A percentile compares a stretch with the other conserved stretches of the same genome.
phyloP scores from a whole-genome alignment of 2,113 vertebrate species.

The Dunckerocampus dactyliophorus region DNA sequence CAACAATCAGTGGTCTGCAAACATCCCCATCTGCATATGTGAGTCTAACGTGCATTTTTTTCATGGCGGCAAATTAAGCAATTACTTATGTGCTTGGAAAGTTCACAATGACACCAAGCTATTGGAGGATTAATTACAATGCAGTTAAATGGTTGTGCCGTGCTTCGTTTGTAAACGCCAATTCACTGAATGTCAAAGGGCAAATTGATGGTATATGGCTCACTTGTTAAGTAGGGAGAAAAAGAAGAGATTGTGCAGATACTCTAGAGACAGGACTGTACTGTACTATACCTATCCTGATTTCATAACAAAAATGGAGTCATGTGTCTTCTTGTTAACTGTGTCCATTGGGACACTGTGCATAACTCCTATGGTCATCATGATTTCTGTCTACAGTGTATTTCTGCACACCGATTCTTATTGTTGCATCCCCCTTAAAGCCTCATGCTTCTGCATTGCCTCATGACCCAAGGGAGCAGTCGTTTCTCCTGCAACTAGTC shows the following conservation, averaged over 20 bases:
- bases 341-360: slow-evolving; percentile 19
- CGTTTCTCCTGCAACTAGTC: slow-evolving; percentile 49
- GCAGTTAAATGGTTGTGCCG: slow-evolving; percentile 35
- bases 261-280: slow-evolving; percentile 3
- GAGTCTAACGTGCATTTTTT: slow-evolving; percentile 61
- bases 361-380: slow-evolving; percentile 16
- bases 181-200: slow-evolving; percentile 19
- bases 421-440: slow-evolving; percentile 1
- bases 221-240: slow-evolving; percentile 7
- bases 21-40: slow-evolving; percentile 99
- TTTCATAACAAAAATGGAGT: slow-evolving; percentile 28
- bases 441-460: slow-evolving; percentile 42
- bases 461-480: slow-evolving; percentile 40
- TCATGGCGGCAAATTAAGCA: slow-evolving; percentile 36
- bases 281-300: slow-evolving; percentile 9
- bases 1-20: slow-evolving; percentile 99
- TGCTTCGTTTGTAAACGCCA: slow-evolving; percentile 26
- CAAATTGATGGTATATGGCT: slow-evolving; percentile 27
- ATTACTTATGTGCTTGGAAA: slow-evolving; percentile 47
- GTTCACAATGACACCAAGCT: slow-evolving; percentile 45
- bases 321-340: slow-evolving; percentile 12
- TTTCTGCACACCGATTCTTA: slow-evolving; percentile 16
- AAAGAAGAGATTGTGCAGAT: background rate
- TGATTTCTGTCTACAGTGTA: slow-evolving; percentile 7
- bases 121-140: slow-evolving; percentile 39